phyloP scores from a whole-genome alignment of 2,888 invertebrate genomes.

The Andrena bucephala region DNA sequence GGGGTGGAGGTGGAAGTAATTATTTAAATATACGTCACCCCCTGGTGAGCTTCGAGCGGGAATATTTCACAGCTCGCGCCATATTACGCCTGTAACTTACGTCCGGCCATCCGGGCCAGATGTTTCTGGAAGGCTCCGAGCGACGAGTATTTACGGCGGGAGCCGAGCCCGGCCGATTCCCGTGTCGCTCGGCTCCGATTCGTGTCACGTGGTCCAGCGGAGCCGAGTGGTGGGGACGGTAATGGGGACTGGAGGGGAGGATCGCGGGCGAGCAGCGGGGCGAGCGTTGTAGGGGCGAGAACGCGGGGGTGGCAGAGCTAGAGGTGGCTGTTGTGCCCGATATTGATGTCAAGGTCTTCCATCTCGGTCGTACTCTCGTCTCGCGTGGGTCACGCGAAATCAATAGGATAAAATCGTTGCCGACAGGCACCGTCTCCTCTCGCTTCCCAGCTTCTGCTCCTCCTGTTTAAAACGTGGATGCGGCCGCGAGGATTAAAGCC shows the following conservation, averaged over 20 bases:
- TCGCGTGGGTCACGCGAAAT: conserved; percentile 82
- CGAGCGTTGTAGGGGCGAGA: conserved; percentile 43
- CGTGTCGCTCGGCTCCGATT: conserved; percentile 46
- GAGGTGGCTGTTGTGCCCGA: conserved; percentile 74
- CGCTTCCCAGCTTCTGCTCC: conserved; percentile 11
- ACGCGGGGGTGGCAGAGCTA: conserved; percentile 49
- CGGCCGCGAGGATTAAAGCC: conserved; percentile 23
- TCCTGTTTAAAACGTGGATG: conserved; percentile 19
- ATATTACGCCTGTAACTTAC: conserved; percentile 79
- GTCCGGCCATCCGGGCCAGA: conserved; percentile 73
- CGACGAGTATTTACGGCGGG: conserved; percentile 64
- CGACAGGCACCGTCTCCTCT: conserved; percentile 58
- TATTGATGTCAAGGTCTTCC: conserved; percentile 83
- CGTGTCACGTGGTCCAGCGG: conserved; percentile 57
- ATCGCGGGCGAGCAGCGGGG: conserved; percentile 48
- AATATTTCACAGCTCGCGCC: conserved; percentile 75
- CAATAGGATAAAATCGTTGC: conserved; percentile 81
- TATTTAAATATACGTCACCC: conserved; percentile 75
- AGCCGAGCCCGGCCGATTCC: conserved; percentile 57
- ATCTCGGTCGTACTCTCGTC: conserved; percentile 79
- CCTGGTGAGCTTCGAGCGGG: conserved; percentile 66
- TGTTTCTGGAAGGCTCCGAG: conserved; percentile 70
- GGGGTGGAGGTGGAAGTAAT: conserved; percentile 59
- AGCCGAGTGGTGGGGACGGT: background rate
- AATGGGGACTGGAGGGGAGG: conserved; percentile 42